Conservation (phyloP, 2,113 vertebrate species). For the Accipiter cooperii region DNA sequence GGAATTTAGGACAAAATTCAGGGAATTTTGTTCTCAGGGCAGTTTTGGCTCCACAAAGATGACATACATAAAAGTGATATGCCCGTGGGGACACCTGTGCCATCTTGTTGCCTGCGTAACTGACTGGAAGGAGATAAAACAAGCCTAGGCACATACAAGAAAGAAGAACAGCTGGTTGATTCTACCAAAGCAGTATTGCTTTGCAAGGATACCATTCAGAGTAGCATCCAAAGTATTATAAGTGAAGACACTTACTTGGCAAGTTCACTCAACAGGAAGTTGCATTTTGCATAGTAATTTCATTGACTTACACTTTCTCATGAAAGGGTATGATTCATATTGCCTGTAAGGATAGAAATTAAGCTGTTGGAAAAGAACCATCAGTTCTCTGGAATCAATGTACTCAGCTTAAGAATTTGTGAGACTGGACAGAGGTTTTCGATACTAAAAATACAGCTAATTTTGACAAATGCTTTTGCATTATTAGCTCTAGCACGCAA, state of each 20-base stretch:
- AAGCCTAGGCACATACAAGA: not conserved
- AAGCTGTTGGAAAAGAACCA: not conserved
- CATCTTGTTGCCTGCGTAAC: not conserved
- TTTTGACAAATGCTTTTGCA: not conserved
- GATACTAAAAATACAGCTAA: not conserved
- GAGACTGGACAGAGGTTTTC: not conserved
- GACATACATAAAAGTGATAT: not conserved
- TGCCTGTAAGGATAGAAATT: not conserved
- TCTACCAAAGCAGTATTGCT: not conserved
- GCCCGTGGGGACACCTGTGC: not conserved
- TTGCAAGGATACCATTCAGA: not conserved
- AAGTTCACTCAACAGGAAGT: not conserved
- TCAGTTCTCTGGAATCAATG: not conserved
- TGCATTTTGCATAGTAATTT: not conserved
- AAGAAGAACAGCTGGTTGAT: not conserved
- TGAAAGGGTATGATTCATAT: not conserved
- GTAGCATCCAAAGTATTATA: not conserved
- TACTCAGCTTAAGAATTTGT: not conserved
- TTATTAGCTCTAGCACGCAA: not conserved
- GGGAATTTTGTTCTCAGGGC: not conserved
- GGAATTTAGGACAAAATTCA: not conserved
- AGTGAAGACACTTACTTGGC: not conserved
- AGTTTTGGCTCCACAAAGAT: not conserved
- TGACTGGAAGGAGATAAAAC: not conserved
- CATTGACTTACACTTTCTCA: not conserved